Evolutionary conservation across 2,113 vertebrate species (phyloP).

Genomic region (Xiphophorus couchianus): DNA sequence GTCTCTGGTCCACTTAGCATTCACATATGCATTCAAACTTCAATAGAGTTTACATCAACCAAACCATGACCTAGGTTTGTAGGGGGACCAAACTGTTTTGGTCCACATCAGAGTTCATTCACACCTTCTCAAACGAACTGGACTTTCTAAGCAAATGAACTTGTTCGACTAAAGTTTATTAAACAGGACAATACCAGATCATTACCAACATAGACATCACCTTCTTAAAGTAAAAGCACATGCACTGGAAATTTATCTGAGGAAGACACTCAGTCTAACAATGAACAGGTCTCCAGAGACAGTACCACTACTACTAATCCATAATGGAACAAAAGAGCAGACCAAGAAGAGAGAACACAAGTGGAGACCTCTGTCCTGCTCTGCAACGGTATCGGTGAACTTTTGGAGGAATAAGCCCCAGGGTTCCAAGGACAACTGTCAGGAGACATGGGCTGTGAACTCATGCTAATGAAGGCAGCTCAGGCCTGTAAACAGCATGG

Average conservation of each 20-base stretch:
- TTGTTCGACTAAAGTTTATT: no score
- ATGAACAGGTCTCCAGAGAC: conserved; percentile 46
- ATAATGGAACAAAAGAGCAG: conserved; percentile 73
- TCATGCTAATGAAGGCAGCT: conserved; percentile 84
- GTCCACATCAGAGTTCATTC: no score
- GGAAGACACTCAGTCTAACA: conserved; percentile 29
- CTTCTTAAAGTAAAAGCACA: conserved; percentile 15
- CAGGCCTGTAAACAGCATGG: conserved; percentile 82
- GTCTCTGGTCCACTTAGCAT: no score
- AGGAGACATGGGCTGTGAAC: conserved; percentile 79
- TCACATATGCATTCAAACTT: no score
- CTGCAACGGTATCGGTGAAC: conserved; percentile 67
- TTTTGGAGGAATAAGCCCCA: conserved; percentile 74
- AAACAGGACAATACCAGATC: background rate
- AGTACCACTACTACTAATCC: conserved; percentile 54
- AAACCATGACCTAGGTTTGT: no score
- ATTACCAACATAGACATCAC: background rate
- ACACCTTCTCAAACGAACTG: no score
- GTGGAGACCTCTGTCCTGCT: conserved; percentile 49
- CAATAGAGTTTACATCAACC: no score
- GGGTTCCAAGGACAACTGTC: conserved; percentile 84
- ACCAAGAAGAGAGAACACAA: conserved; percentile 40
- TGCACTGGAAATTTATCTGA: conserved; percentile 4
- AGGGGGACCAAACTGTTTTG: no score
- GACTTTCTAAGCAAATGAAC: no score